A percentile compares a stretch with the other conserved stretches of the same genome.
Conservation (phyloP, 2,113 vertebrate genomes). For the Triplophysa rosa region DNA sequence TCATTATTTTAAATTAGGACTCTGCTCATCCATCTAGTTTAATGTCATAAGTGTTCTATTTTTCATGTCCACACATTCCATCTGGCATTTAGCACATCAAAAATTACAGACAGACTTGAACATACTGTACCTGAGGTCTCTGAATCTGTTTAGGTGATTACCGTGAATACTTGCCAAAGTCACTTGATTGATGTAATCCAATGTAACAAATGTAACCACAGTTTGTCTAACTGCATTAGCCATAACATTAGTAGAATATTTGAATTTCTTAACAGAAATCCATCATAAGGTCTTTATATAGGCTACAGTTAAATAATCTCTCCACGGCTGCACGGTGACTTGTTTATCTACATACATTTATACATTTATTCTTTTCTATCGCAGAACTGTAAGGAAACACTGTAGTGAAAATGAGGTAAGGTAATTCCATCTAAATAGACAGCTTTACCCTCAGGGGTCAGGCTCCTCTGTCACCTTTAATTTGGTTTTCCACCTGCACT, state of each 20-base stretch:
- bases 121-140: background rate
- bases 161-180: background rate
- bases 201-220: background rate
- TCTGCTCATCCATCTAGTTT: background rate
- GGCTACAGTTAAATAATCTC: too few relatives aligned
- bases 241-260: background rate
- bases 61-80: background rate
- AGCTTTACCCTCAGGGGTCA: slow-evolving; percentile 7
- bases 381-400: background rate
- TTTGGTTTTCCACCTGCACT: slow-evolving; percentile 1
- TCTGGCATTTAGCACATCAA: slow-evolving; percentile 2
- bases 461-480: slow-evolving; percentile 9
- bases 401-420: background rate
- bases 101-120: background rate
- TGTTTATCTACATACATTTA: background rate
- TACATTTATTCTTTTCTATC: background rate
- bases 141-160: background rate
- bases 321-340: background rate
- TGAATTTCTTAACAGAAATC: background rate
- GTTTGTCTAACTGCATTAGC: background rate
- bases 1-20: background rate
- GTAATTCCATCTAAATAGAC: background rate
- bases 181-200: background rate
- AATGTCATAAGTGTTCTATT: background rate
- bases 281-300: too few relatives aligned